Evolutionary conservation across 2,797 vertebrate species (phyloP), one percentile per base, ranked within the genome.

Genomic region (Sitta carolinensis): DNA sequence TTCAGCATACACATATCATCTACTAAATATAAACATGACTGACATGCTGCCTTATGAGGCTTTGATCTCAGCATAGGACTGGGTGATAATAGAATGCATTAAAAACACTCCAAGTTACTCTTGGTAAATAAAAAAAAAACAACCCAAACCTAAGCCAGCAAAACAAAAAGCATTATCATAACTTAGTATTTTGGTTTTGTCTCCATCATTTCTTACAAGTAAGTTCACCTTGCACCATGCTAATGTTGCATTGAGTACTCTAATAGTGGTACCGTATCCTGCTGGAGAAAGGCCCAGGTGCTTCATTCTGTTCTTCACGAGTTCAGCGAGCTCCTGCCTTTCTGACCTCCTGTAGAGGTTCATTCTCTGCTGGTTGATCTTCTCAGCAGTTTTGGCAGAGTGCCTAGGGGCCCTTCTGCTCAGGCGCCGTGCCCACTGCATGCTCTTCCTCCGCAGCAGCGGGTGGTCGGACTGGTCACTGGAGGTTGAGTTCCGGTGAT

Each of bases 251-350:
- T 0, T 48, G 8, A 62, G 34, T 38, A 30, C 27, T 47, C 29
- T 2, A 73, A 36, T 5, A 81, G 66, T 9, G 93, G 14, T 98
- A 98, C 98, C 98, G 2, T 98, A 98, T 83, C 98, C 98, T 79
- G 95, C 89, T 54, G 98, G 98, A 73, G 98, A 98, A 76, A 98
- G 98, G 75, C 98, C 98, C 87, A 98, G 93, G 74, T 98, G 98
- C 94, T 98, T 98, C 98, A 98, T 98, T 90, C 98, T 97, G 87
- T 98, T 98, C 96, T 98, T 98, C 87, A 98, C 98, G 21, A 98
- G 97, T 92, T 98, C 98, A 64, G 98, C 98, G 22, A 99, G 97
- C 94, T 98, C 98, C 95, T 98, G 98, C 75, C 98, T 98, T 91
- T 99, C 98, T 27, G 98, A 98, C 68, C 97, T 97, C 84, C 97